phyloP scores from a whole-genome alignment of 1,140 invertebrate species.

The Sesamia nonagrioides region DNA sequence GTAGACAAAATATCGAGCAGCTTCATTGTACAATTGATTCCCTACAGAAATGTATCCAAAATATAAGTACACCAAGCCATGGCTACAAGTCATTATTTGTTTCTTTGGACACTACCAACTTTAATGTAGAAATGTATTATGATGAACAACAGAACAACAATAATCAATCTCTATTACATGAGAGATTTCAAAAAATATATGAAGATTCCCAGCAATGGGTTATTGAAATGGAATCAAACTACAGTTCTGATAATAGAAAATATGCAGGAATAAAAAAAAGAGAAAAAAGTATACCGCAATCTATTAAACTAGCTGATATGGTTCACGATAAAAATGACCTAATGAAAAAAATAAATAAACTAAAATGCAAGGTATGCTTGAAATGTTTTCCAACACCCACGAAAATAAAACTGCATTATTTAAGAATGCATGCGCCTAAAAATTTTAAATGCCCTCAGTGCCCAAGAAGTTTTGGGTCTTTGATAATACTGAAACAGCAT shows the following conservation, averaged over 20 bases:
- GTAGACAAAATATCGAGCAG: constrained; percentile 44
- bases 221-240: background rate
- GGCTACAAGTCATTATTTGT: constrained; percentile 22
- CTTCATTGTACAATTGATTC: background rate
- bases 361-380: constrained; percentile 55
- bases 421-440: constrained; percentile 57
- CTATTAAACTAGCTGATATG: constrained; percentile 23
- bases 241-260: background rate
- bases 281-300: background rate
- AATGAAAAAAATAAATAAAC: background rate
- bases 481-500: constrained; percentile 42
- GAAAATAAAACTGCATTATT: constrained; percentile 56
- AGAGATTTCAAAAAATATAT: constrained; percentile 26
- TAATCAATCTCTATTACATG: background rate
- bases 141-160: background rate
- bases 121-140: background rate
- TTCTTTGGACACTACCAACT: background rate
- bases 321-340: constrained; percentile 32
- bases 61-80: background rate
- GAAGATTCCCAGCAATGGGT: background rate
- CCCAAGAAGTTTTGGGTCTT: constrained; percentile 46
- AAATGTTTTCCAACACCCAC: constrained; percentile 31
- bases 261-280: background rate
- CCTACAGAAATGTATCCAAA: background rate
- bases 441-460: constrained; percentile 53